Evolutionary conservation across 92 coral and sea anemone species (phyloP).

Genomic region (Diadumene lineata): DNA sequence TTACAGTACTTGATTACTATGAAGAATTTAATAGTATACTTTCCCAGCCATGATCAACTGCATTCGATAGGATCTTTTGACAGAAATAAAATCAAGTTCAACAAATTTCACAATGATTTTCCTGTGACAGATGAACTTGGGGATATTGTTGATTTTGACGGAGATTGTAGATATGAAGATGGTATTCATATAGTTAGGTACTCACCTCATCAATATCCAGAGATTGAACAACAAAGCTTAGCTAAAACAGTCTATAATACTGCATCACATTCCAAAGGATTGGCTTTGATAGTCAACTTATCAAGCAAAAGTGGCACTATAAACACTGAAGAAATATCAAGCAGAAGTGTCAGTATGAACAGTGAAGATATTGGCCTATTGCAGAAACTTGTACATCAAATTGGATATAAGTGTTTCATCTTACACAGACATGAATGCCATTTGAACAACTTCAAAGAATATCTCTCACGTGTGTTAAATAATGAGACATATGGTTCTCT

Average conservation of each 20-base stretch:
- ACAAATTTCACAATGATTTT: constrained; percentile 14
- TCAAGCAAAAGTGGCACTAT: not conserved
- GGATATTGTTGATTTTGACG: constrained; percentile 9
- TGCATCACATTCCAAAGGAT: constrained; percentile 57
- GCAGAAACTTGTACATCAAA: constrained; percentile 9
- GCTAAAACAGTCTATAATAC: constrained; percentile 43
- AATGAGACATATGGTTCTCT: not conserved
- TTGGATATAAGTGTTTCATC: constrained; percentile 33
- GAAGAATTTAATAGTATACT: not conserved
- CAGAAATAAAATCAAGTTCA: constrained; percentile 11
- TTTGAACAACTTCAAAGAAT: not conserved
- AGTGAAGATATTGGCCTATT: constrained; percentile 29
- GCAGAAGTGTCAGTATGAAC: no score
- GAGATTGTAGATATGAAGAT: constrained; percentile 6
- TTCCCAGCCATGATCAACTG: constrained; percentile 21
- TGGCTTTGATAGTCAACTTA: constrained; percentile 42
- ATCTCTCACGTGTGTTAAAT: not conserved
- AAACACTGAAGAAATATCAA: no score
- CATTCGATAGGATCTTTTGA: not conserved
- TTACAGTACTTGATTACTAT: constrained; percentile 16
- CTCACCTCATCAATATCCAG: constrained; percentile 36
- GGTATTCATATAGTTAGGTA: constrained; percentile 38
- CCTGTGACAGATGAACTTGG: constrained; percentile 17
- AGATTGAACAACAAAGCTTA: constrained; percentile 12
- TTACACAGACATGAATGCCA: not conserved